These are phyloP conservation scores for Redunca redunca DNA, from an alignment of 2,113 vertebrate genomes.

Conservation along the genomic window DNA sequence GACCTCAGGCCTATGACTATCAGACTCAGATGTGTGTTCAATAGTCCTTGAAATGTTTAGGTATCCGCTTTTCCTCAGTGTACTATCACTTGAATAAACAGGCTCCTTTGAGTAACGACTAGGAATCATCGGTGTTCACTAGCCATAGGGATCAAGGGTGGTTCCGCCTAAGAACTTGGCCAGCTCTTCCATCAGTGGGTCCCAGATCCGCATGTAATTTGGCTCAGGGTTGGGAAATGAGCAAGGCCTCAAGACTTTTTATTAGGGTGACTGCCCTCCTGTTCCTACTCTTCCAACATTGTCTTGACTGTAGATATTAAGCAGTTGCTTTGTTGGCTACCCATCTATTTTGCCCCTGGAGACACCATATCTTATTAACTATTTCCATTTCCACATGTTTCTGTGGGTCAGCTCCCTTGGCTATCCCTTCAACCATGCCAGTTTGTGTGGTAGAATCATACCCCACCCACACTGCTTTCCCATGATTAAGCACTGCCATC, in stretches of 20 bases:
- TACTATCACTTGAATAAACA: background rate
- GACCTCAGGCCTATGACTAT: background rate
- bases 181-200: background rate
- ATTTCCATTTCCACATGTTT: background rate
- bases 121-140: background rate
- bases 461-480: background rate
- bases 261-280: background rate
- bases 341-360: background rate
- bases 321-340: background rate
- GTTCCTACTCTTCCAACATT: background rate
- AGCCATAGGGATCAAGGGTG: background rate
- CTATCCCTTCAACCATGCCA: background rate
- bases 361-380: background rate
- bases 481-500: background rate
- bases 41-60: background rate
- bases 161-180: background rate
- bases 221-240: background rate
- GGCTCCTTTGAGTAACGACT: background rate
- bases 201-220: background rate
- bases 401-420: background rate
- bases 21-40: background rate
- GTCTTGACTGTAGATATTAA: background rate
- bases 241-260: background rate
- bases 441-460: background rate
- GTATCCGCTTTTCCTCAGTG: background rate